Evolutionary conservation across 2,113 vertebrate genomes (phyloP), one percentile per base, ranked within the genome.

Genomic region (Anas platyrhynchos): DNA sequence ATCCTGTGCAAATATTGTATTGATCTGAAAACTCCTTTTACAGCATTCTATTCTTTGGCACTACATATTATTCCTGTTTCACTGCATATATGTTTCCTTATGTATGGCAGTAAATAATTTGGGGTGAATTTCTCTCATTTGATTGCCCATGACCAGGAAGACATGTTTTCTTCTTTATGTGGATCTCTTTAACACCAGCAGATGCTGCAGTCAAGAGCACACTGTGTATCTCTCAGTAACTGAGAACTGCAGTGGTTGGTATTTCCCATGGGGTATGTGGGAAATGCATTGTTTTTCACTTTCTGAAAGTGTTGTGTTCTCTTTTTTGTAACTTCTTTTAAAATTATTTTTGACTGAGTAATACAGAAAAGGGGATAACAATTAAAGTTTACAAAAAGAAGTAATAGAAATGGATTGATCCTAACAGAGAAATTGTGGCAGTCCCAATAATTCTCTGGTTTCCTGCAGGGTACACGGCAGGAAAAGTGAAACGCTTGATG

Each of bases 381-480:
- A 85, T 71, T 77, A 61, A 90, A 65, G 48, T 61, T 91, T 65
- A 84, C 65, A 91, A 73, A 93, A 92, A 65, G 63, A 65, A 78
- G 27, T 48, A 81, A 76, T 29, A 89, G 41, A 90, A 74, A 81
- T 63, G 16, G 71, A 86, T 87, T 72, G 54, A 83, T 88, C 26
- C 12, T 86, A 34, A n/a, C 63, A 86, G 72, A 91, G 69, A 72
- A 91, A 91, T 63, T 80, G 67, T 83, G 41, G 65, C 41, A 69
- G 50, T 52, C 21, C 43, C 20, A 52, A 25, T 78, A 84, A 67
- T 61, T 85, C 48, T 75, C 63, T 54, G 52, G 44, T 83, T 97
- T 95, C 86, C 94, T 82, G 78, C 77, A 93, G 92, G 56, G 50
- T 62, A 83, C 62, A 72, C 34, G 65, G 59, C 76, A 86, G 76